A percentile compares a stretch with the other conserved stretches of the same genome.
phyloP scores from a whole-genome alignment of 2,797 vertebrate genomes.

The Lateolabrax maculatus region DNA sequence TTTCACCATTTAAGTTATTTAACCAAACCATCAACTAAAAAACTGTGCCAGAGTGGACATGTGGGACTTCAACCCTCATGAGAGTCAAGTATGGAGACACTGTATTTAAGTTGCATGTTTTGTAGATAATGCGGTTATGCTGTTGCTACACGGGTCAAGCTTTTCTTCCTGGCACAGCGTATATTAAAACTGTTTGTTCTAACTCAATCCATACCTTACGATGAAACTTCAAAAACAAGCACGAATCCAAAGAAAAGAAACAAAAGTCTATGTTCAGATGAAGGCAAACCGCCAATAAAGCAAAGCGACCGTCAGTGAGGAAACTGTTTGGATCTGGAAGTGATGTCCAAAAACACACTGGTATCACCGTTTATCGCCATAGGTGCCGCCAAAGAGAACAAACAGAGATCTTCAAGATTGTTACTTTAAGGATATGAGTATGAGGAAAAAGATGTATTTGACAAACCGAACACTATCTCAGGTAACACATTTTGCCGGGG shows the following conservation, averaged over 20 bases:
- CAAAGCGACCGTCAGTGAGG: no score
- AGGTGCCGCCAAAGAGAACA: no score
- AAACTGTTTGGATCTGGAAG: no score
- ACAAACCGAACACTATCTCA: not conserved
- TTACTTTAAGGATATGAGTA: not conserved
- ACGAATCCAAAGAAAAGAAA: no score
- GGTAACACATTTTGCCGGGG: not conserved
- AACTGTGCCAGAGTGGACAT: not conserved
- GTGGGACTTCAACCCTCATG: slow-evolving; percentile 33
- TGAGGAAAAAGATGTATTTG: not conserved
- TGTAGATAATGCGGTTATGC: not conserved
- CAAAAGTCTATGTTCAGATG: no score
- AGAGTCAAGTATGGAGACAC: slow-evolving; percentile 1
- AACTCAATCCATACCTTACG: no score
- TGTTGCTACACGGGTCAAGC: slow-evolving; percentile 13
- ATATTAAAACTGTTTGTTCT: no score
- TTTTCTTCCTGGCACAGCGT: not conserved
- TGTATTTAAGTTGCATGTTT: slow-evolving; percentile 4
- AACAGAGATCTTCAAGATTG: no score
- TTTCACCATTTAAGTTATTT: slow-evolving; percentile 32
- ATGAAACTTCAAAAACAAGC: no score
- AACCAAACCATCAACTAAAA: slow-evolving; percentile 28
- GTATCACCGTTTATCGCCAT: no score
- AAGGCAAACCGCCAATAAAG: no score
- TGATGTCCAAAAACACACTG: no score